Conservation (phyloP, 2,888 invertebrate species). For the Chalcosyrphus nemorum region DNA sequence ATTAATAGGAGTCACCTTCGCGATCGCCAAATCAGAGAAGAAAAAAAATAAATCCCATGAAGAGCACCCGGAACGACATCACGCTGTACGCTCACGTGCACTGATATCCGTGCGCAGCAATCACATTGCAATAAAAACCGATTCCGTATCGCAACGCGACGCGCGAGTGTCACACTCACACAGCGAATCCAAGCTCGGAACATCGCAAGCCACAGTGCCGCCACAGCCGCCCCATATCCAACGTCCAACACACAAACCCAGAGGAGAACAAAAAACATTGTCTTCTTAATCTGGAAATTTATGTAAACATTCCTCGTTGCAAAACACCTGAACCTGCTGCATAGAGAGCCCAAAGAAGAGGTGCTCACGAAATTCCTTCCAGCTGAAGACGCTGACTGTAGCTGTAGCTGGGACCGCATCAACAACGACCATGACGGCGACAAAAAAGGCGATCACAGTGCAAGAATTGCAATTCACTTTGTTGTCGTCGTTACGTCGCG, state of each 20-base stretch:
- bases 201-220: constrained; percentile 8
- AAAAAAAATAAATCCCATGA: neutral
- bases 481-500: constrained; percentile 20
- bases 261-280: constrained; percentile 57
- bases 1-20: constrained; percentile 54
- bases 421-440: constrained; percentile 63
- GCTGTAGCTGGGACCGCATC: constrained; percentile 20
- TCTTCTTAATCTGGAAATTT: constrained; percentile 72
- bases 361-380: constrained; percentile 62
- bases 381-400: neutral
- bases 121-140: constrained; percentile 66
- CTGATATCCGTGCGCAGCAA: constrained; percentile 50
- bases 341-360: constrained; percentile 27
- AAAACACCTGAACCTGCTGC: constrained; percentile 71
- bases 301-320: constrained; percentile 72
- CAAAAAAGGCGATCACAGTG: constrained; percentile 71
- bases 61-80: constrained; percentile 44
- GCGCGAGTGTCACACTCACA: constrained; percentile 63
- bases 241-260: constrained; percentile 15
- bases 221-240: constrained; percentile 26
- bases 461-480: constrained; percentile 70
- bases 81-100: constrained; percentile 40
- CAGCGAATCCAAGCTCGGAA: constrained; percentile 4
- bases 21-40: neutral
- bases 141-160: constrained; percentile 54